Evolutionary conservation across 2,797 vertebrate genomes (phyloP), one percentile per base, ranked within the genome.

Genomic region (Falco naumanni): DNA sequence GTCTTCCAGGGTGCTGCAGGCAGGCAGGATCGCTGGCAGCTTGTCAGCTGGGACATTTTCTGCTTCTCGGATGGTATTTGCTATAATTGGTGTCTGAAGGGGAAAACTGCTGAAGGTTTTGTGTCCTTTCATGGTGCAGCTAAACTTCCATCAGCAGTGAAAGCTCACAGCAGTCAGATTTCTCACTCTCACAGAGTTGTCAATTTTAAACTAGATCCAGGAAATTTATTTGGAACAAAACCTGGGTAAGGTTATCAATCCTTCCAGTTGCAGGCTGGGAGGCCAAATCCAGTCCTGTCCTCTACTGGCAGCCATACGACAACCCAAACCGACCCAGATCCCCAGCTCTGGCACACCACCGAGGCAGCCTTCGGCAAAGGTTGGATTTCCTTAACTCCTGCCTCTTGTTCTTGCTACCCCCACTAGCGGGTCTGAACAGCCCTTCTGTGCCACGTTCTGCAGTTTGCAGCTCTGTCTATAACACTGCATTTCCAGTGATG

Each of bases 231-330:
- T 48, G 45, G 47, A 59, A 26, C n/a, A 64, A 54, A 77, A 16
- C n/a, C 4, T 19, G 2, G 0, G 0, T 13, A 3, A 33, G 19
- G 45, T 19, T 12, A 3, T 29, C 24, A 16, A 1, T 25, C 51
- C 72, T 63, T 47, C 39, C 41, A 50, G 75, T 10, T 11, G 29
- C 56, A 15, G 31, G 21, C 64, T 68, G 33, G 66, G 63, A 41
- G 57, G 24, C 13, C 31, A 12, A 34, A 21, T 57, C 66, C 61
- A 63, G 34, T 69, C 71, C 64, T 25, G 21, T 13, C 22, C 41
- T 76, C 60, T 41, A 0, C 4, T 2, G 6, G 25, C 41, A 20
- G 17, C 43, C 51, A 0, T 2, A 8, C 2, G 1, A 33, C 5
- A 17, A 14, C 11, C 45, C 71, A 65, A 12, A 34, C 18, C 48